phyloP scores from a whole-genome alignment of 1,140 invertebrate genomes.

The Ceratoteleas bidentatus region DNA sequence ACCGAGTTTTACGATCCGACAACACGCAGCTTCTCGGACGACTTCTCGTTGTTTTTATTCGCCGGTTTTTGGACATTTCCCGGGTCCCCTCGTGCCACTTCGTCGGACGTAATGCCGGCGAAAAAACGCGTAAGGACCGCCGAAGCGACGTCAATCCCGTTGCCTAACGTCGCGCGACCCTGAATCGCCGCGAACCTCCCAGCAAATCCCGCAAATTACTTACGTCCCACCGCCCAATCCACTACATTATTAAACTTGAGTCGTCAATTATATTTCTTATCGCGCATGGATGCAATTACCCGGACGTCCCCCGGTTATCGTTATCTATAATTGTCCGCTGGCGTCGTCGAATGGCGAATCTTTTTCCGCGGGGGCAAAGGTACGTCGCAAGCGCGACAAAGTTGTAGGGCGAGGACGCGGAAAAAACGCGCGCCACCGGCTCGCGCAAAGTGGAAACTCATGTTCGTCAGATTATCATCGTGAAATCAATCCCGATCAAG shows the following conservation, averaged over 20 bases:
- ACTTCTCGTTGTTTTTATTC: slow-evolving; percentile 42
- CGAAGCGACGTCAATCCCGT: too few species aligned
- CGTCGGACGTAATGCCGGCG: too few species aligned
- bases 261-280: slow-evolving; percentile 54
- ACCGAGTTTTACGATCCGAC: slow-evolving; percentile 80
- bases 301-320: slow-evolving; percentile 39
- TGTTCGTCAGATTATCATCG: too few species aligned
- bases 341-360: slow-evolving; percentile 47
- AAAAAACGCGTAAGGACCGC: neutral
- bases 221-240: slow-evolving; percentile 19
- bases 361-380: slow-evolving; percentile 52
- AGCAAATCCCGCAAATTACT: too few species aligned
- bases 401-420: slow-evolving; percentile 40
- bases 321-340: slow-evolving; percentile 56
- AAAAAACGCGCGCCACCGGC: too few species aligned
- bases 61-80: slow-evolving; percentile 36
- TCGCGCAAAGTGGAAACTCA: too few species aligned
- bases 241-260: slow-evolving; percentile 23
- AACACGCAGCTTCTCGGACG: slow-evolving; percentile 74
- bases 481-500: too few species aligned
- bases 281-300: slow-evolving; percentile 50
- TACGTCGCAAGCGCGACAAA: slow-evolving; percentile 39
- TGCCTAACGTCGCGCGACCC: too few species aligned
- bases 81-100: neutral
- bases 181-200: too few species aligned